A percentile compares a stretch with the other conserved stretches of the same genome.
phyloP scores from a whole-genome alignment of 2,888 invertebrate genomes.

The Limnephilus marmoratus region DNA sequence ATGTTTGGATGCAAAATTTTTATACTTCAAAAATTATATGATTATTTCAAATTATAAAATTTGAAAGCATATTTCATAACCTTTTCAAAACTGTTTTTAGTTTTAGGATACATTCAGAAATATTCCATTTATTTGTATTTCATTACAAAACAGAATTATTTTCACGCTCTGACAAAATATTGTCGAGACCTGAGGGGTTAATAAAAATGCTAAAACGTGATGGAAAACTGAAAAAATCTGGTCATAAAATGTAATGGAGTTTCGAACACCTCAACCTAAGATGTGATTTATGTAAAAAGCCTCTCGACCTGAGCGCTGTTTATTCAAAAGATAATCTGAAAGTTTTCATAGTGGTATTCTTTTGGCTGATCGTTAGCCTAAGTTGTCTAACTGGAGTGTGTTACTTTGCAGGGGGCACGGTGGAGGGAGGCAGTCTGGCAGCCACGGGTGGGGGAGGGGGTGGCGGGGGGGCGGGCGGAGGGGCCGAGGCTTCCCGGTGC shows the following conservation, averaged over 20 bases:
- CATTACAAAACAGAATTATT: too few relatives aligned
- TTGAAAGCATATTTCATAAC: too few relatives aligned
- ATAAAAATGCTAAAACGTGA: too few relatives aligned
- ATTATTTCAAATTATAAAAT: too few relatives aligned
- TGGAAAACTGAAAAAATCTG: too few relatives aligned
- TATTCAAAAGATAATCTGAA: neutral
- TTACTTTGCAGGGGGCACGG: conserved; percentile 56
- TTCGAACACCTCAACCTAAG: neutral
- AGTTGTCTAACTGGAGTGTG: neutral
- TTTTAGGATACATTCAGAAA: too few relatives aligned
- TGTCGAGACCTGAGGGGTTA: too few relatives aligned
- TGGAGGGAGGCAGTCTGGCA: conserved; percentile 33
- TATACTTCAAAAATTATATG: too few relatives aligned
- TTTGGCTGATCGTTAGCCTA: neutral
- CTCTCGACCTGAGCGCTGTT: neutral
- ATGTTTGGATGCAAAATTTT: too few relatives aligned
- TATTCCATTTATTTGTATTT: too few relatives aligned
- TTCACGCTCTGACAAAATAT: too few relatives aligned
- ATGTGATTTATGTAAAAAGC: neutral
- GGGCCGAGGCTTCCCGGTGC: conserved; percentile 66
- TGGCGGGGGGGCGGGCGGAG: conserved; percentile 70
- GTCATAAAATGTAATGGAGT: neutral
- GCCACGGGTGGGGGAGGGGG: conserved; percentile 55
- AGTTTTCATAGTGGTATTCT: neutral
- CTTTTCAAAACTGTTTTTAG: too few relatives aligned